Evolutionary conservation across 2,888 invertebrate species (phyloP).

Genomic region (Latrodectus hesperus): DNA sequence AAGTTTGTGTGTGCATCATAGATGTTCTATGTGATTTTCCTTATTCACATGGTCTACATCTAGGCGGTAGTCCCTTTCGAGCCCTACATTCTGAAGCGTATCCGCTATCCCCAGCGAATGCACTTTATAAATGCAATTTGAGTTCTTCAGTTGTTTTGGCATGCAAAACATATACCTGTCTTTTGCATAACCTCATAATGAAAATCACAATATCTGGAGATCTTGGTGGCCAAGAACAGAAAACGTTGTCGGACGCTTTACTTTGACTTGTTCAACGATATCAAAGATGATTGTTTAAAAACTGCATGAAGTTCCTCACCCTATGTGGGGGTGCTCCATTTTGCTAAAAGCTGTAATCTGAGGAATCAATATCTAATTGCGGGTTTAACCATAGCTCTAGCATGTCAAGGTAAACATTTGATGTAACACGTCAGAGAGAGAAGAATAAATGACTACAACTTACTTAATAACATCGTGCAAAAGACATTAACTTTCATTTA

Average conservation of each 20-base stretch:
- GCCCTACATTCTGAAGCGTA: too few species aligned
- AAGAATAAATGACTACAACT: slow-evolving; percentile 66
- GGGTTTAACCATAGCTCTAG: slow-evolving; percentile 66
- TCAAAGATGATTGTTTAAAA: slow-evolving; percentile 37
- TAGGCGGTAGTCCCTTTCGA: too few species aligned
- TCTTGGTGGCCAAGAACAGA: too few species aligned
- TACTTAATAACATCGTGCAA: slow-evolving; percentile 42
- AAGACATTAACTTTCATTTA: slow-evolving; percentile 64
- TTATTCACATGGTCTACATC: too few species aligned
- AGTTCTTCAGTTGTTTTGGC: too few species aligned
- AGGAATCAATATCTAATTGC: slow-evolving; percentile 39
- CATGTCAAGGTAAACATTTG: slow-evolving; percentile 65
- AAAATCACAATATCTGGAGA: slow-evolving; percentile 9
- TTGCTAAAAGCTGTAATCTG: slow-evolving; percentile 64
- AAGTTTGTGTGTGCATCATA: too few species aligned
- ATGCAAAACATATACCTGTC: too few species aligned
- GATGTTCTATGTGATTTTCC: too few species aligned
- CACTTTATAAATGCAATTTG: too few species aligned
- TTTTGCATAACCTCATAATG: not conserved
- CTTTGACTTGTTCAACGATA: not conserved
- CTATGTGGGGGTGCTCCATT: slow-evolving; percentile 61
- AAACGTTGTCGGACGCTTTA: too few species aligned
- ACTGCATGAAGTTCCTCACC: slow-evolving; percentile 6
- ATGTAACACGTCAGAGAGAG: slow-evolving; percentile 42
- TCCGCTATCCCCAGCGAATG: too few species aligned